phyloP scores from a whole-genome alignment of 2,113 vertebrate genomes.

The Campylorhamphus procurvoides region DNA sequence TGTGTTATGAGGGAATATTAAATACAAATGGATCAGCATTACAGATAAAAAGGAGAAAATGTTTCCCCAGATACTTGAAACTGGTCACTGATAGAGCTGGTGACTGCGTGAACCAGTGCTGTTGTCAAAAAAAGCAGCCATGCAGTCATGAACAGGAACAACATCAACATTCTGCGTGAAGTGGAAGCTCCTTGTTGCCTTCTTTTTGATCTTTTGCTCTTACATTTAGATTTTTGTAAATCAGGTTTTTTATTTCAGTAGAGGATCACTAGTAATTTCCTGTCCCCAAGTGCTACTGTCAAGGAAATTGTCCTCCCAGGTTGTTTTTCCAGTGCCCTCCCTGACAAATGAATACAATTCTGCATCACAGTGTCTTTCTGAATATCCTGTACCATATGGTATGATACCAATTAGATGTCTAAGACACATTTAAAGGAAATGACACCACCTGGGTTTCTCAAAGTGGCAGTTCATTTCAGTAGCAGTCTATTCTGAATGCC shows the following conservation, averaged over 20 bases:
- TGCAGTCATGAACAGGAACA: not conserved
- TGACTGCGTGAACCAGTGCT: not conserved
- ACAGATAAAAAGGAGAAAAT: not conserved
- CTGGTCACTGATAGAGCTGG: not conserved
- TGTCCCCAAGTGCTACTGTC: not conserved
- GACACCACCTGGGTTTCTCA: not conserved
- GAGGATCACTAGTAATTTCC: not conserved
- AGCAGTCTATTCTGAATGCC: not conserved
- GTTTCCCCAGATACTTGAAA: not conserved
- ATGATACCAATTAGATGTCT: not conserved
- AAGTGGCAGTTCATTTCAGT: not conserved
- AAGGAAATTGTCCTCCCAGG: not conserved
- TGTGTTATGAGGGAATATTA: not conserved
- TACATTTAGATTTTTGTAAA: not conserved
- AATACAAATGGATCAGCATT: not conserved
- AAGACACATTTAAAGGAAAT: not conserved
- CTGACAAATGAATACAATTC: not conserved
- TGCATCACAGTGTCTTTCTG: not conserved
- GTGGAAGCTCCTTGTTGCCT: not conserved
- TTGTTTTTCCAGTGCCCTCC: not conserved
- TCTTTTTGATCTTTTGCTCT: not conserved
- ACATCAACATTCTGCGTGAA: not conserved
- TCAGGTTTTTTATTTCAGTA: not conserved
- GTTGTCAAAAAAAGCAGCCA: not conserved
- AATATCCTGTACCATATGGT: not conserved